These are phyloP conservation scores for Philopedon plagiatum DNA, from an alignment of 2,888 invertebrate species.

Conservation along the genomic window DNA sequence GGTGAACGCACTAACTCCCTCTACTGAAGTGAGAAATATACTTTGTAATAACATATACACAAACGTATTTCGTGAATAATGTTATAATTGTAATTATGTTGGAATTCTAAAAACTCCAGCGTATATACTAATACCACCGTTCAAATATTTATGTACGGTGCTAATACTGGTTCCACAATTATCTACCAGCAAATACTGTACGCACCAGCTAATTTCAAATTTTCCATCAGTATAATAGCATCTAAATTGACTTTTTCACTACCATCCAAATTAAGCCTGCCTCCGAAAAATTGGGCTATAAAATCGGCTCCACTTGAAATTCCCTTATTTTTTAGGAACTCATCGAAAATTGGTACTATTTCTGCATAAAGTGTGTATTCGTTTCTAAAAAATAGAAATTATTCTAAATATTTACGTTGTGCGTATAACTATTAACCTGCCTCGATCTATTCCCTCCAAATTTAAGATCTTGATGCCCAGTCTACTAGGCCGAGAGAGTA, in stretches of 20 bases:
- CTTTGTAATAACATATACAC: too few species aligned
- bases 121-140: too few species aligned
- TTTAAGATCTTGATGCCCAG: too few species aligned
- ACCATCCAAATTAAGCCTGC: constrained; percentile 55
- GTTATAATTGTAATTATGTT: too few species aligned
- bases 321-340: constrained; percentile 67
- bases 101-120: too few species aligned
- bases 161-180: too few species aligned
- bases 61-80: too few species aligned
- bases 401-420: constrained; percentile 55
- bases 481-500: too few species aligned
- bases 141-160: too few species aligned
- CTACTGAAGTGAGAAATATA: too few species aligned
- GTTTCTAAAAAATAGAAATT: constrained; percentile 11
- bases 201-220: constrained; percentile 65
- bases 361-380: constrained; percentile 66
- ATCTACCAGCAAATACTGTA: not conserved
- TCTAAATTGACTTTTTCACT: constrained; percentile 67
- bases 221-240: constrained; percentile 71
- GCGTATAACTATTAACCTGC: constrained; percentile 68
- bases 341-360: constrained; percentile 67
- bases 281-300: constrained; percentile 58
- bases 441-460: too few species aligned
- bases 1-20: too few species aligned
- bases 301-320: constrained; percentile 65